Conservation (phyloP, 2,113 vertebrate genomes). For the Macquaria ambigua region DNA sequence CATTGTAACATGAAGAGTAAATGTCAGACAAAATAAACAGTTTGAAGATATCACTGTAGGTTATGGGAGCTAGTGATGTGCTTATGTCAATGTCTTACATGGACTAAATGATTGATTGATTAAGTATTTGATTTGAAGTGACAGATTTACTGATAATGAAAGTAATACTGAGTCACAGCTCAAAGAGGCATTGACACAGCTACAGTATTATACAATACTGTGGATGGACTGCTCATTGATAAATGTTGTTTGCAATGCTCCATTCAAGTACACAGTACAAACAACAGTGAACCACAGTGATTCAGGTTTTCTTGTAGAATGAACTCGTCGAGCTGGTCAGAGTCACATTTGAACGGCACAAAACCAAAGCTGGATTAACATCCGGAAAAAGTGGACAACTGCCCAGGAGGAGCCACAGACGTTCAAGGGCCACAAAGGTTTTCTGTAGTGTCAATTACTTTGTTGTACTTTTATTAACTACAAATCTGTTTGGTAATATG, state of each 20-base stretch:
- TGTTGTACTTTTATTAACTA: constrained; percentile 9
- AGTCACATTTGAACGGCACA: constrained; percentile 6
- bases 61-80: background rate
- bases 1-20: background rate
- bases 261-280: background rate
- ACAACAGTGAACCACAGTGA: background rate
- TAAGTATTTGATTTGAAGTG: background rate
- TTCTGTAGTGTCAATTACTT: background rate
- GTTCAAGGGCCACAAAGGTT: too few relatives aligned
- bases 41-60: background rate
- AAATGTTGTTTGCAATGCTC: constrained; percentile 19
- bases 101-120: background rate
- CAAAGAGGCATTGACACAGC: background rate
- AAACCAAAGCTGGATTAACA: constrained; percentile 6
- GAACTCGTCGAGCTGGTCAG: background rate
- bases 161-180: background rate
- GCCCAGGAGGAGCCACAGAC: too few relatives aligned
- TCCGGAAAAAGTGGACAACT: too few relatives aligned
- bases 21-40: background rate
- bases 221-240: constrained; percentile 11
- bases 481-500: background rate
- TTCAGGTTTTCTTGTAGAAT: background rate
- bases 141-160: background rate
- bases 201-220: background rate
- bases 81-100: background rate